Evolutionary conservation across 92 coral and sea anemone species (phyloP).

Genomic region (Siderastrea siderea): DNA sequence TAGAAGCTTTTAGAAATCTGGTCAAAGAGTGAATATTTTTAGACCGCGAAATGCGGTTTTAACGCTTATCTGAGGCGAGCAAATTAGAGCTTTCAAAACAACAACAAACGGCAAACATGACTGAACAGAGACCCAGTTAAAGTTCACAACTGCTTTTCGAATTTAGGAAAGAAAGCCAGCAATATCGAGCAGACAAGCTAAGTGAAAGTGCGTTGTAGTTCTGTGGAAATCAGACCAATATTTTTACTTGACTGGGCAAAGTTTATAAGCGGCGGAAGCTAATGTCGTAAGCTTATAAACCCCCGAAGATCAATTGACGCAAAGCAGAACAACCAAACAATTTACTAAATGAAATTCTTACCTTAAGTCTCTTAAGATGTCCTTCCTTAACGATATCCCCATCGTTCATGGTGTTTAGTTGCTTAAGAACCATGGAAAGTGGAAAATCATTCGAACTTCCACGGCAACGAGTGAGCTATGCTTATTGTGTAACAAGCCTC

Average conservation of each 20-base stretch:
- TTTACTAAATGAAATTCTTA: constrained; percentile 27
- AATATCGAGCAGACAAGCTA: neutral
- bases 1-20: neutral
- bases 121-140: neutral
- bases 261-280: neutral
- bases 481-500: neutral
- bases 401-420: constrained; percentile 68
- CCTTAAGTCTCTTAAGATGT: constrained; percentile 89
- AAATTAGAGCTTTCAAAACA: constrained; percentile 4
- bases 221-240: constrained; percentile 25
- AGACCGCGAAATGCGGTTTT: neutral
- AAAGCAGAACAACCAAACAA: neutral
- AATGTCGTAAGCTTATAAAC: neutral
- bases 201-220: neutral
- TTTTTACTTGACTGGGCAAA: constrained; percentile 5
- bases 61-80: neutral
- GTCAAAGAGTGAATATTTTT: neutral
- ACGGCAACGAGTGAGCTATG: neutral
- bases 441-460: neutral
- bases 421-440: constrained; percentile 28
- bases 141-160: neutral
- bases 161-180: neutral
- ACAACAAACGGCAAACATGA: neutral
- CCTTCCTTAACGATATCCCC: constrained; percentile 85
- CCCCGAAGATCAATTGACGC: neutral